Evolutionary conservation across 2,888 invertebrate genomes (phyloP), one percentile per base, ranked within the genome.

Genomic region (Andrena praecox): DNA sequence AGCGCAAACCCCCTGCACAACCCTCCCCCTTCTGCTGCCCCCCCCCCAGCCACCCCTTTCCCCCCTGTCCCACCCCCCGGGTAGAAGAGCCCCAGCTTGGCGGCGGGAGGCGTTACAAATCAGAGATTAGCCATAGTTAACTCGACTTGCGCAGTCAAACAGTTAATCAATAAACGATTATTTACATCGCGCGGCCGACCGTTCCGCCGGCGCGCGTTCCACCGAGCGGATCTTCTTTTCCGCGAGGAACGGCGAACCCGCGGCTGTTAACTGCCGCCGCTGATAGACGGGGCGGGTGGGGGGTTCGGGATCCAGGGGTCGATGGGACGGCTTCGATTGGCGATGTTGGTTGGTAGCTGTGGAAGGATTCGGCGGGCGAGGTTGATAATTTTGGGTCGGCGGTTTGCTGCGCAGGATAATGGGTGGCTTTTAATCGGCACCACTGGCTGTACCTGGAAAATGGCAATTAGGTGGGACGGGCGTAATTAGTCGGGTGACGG

Each of bases 161-260:
- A 92, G 93, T 93, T 93, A 93, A 94, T 94, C 93, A 93, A 94
- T 94, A 93, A 93, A 91, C 91, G 91, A 93, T 94, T 93, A 94
- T 93, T 93, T 92, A 91, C 93, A 91, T 91, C 92, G 87, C 84
- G 87, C 83, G 86, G 83, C 86, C 86, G 54, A 72, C 70, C 52
- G 48, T 24, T 24, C 27, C 12, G 63, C 33, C 59, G 31, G 54
- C 80, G 78, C 85, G 77, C 77, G 76, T 69, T 77, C 74, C 78
- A 29, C 20, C 27, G 70, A 71, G 62, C 79, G 77, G 77, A 84
- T 85, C 84, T 85, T 77, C 67, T 68, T 75, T 42, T 24, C 71
- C 67, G 31, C 48, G 72, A 56, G 73, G 70, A 77, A 84, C 87
- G 85, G 82, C 78, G 74, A 87, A 82, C 69, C 84, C 79, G 42